Evolutionary conservation across 2,888 invertebrate species (phyloP).

Genomic region (Drosophila antonietae): DNA sequence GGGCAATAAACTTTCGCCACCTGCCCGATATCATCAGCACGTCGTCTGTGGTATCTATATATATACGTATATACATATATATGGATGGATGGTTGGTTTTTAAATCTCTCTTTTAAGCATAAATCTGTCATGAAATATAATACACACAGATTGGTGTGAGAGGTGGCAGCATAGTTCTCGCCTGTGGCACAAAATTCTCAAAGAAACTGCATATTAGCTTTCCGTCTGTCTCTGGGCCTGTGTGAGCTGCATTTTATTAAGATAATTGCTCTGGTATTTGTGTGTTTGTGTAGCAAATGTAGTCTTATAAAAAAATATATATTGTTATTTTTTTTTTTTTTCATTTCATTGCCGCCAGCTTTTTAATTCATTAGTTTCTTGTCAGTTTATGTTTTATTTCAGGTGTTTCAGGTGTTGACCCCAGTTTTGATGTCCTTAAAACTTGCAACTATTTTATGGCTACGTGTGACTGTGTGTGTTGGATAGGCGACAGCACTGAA

Average conservation of each 20-base stretch:
- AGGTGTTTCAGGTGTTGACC: conserved; percentile 3
- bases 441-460: conserved; percentile 39
- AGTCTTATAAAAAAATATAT: conserved; percentile 25
- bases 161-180: conserved; percentile 9
- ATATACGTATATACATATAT: conserved; percentile 41
- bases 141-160: conserved; percentile 4
- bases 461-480: conserved; percentile 3
- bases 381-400: conserved; percentile 25
- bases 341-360: conserved; percentile 24
- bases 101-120: conserved; percentile 44
- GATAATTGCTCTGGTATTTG: conserved; percentile 16
- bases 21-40: conserved; percentile 55
- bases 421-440: conserved; percentile 24
- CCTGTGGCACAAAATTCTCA: conserved; percentile 34
- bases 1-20: conserved; percentile 65
- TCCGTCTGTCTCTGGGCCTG: conserved; percentile 13
- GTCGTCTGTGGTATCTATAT: conserved; percentile 50
- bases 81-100: conserved; percentile 1
- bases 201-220: conserved; percentile 70
- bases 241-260: conserved; percentile 33
- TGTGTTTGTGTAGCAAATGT: conserved; percentile 29
- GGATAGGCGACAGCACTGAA: conserved; percentile 6
- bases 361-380: conserved; percentile 51
- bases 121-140: conserved; percentile 69
- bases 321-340: conserved; percentile 1